A percentile compares a stretch with the other conserved stretches of the same genome.
Evolutionary conservation across 2,888 invertebrate species (phyloP).

Genomic region (Brachypalpus laphriformis): DNA sequence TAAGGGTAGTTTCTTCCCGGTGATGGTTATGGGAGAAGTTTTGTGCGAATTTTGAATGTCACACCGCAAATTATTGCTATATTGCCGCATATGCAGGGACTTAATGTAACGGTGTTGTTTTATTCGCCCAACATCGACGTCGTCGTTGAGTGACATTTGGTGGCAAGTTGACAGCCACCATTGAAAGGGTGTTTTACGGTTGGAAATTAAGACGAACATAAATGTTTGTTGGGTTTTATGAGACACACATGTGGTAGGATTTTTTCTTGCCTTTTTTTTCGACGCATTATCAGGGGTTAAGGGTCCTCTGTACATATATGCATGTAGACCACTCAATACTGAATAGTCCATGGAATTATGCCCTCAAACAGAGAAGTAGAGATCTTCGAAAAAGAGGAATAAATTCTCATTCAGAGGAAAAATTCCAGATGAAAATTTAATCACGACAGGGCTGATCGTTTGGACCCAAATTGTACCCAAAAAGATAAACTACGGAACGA

Average conservation of each 20-base stretch:
- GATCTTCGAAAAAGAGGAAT: too few relatives aligned
- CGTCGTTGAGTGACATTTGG: conserved; percentile 34
- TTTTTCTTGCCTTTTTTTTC: not conserved
- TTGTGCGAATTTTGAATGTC: conserved; percentile 52
- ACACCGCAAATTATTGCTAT: conserved; percentile 35
- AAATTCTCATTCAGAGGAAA: too few relatives aligned
- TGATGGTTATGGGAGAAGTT: conserved; percentile 56
- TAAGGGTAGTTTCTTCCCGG: conserved; percentile 53
- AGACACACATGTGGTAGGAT: conserved; percentile 5
- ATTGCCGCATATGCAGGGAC: too few relatives aligned
- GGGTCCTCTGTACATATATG: too few relatives aligned
- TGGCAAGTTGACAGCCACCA: conserved; percentile 11
- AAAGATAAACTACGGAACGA: too few relatives aligned
- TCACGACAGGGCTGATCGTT: too few relatives aligned
- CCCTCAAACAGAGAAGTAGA: too few relatives aligned
- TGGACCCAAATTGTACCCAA: too few relatives aligned
- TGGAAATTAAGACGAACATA: conserved; percentile 30
- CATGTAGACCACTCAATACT: too few relatives aligned
- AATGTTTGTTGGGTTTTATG: conserved; percentile 37
- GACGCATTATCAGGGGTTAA: not conserved
- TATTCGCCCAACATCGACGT: conserved; percentile 2
- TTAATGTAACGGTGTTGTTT: conserved; percentile 49
- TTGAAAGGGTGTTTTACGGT: conserved; percentile 44
- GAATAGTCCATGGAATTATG: too few relatives aligned
- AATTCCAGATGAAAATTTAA: too few relatives aligned